A percentile compares a stretch with the other conserved stretches of the same genome.
Evolutionary conservation across 2,113 vertebrate genomes (phyloP).

Genomic region (Saccopteryx leptura): DNA sequence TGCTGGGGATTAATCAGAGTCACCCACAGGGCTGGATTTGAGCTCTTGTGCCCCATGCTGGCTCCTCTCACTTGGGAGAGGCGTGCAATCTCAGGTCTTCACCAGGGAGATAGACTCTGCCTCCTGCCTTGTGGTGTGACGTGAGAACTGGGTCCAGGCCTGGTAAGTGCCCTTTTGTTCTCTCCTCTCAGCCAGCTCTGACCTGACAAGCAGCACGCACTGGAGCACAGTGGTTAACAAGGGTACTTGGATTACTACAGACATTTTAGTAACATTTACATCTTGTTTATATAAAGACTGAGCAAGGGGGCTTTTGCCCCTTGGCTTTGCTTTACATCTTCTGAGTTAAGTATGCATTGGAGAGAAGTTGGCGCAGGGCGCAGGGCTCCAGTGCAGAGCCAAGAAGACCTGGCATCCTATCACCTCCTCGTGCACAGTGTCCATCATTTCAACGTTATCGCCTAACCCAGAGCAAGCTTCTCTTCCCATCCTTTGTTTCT

Average conservation of each 20-base stretch:
- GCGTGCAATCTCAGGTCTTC: neutral
- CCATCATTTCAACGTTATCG: neutral
- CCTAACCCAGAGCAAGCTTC: neutral
- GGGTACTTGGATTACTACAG: neutral
- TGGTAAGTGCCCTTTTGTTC: too few species aligned
- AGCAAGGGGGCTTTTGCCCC: neutral
- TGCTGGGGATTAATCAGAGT: neutral
- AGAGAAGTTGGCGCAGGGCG: neutral
- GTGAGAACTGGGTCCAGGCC: too few species aligned
- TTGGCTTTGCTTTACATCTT: neutral
- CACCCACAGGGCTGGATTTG: neutral
- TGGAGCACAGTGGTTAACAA: neutral
- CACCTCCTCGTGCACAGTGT: accelerated
- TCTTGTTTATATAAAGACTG: neutral
- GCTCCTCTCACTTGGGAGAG: too few species aligned
- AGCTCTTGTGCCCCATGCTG: neutral
- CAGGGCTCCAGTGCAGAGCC: neutral
- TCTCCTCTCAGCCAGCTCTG: neutral
- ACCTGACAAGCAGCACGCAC: accelerated
- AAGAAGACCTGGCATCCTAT: neutral
- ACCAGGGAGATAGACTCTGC: neutral
- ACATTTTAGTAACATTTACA: neutral
- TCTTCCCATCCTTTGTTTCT: neutral
- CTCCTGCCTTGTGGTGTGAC: neutral
- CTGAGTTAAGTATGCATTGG: accelerated